Percentiles rank a stretch among this genome's conserved stretches.
Conservation (phyloP, 92 coral and sea anemone genomes). For the Palythoa grandis region DNA sequence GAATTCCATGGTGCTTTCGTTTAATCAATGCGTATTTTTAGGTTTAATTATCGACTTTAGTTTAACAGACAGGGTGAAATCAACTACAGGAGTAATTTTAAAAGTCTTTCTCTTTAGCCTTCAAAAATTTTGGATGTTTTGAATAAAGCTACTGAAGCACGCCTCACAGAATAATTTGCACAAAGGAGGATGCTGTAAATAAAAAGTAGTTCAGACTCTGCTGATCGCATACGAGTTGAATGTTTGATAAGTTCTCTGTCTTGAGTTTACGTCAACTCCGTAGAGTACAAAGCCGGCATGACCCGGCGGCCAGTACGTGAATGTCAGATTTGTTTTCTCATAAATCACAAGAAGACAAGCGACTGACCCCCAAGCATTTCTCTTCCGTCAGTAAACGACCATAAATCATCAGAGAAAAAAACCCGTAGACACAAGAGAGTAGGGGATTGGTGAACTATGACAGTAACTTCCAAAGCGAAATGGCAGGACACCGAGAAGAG, state of each 20-base stretch:
- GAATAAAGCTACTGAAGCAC: neutral
- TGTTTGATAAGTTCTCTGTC: neutral
- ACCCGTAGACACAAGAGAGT: neutral
- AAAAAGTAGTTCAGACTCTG: neutral
- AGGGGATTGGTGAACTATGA: neutral
- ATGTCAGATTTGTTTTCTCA: constrained; percentile 29
- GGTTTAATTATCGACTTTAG: neutral
- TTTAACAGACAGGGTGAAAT: neutral
- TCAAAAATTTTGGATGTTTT: neutral
- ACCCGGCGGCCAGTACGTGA: constrained; percentile 15
- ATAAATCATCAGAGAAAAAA: neutral
- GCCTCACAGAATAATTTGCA: neutral
- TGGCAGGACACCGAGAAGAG: neutral
- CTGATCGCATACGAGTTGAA: neutral
- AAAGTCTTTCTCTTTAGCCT: neutral
- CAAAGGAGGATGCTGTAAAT: neutral
- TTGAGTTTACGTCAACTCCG: constrained; percentile 22
- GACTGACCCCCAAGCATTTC: constrained; percentile 42
- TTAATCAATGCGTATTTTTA: neutral
- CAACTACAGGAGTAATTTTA: neutral
- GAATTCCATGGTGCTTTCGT: neutral
- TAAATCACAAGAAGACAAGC: constrained; percentile 43
- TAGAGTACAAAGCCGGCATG: constrained; percentile 28
- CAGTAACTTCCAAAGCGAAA: neutral
- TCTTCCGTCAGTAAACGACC: constrained; percentile 37